These are phyloP conservation scores for Anarrhichthys ocellatus DNA, from an alignment of 2,113 vertebrate species.

Conservation along the genomic window DNA sequence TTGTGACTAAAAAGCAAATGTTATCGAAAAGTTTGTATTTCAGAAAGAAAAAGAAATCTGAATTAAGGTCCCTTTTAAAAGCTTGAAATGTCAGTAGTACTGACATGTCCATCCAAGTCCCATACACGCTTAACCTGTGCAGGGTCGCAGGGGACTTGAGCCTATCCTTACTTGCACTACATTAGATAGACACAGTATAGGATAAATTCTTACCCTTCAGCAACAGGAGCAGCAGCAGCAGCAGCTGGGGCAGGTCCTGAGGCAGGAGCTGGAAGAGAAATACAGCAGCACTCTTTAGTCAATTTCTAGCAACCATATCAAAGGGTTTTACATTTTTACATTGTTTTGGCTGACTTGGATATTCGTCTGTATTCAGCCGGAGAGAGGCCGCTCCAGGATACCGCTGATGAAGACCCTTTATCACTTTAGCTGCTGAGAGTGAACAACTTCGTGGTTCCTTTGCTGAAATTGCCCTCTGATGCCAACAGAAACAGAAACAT, in stretches of 20 bases:
- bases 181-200: too few relatives aligned
- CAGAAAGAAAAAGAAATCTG: neutral
- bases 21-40: neutral
- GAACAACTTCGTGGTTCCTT: too few relatives aligned
- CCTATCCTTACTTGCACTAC: neutral
- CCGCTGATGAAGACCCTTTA: too few relatives aligned
- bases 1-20: neutral
- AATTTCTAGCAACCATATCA: neutral
- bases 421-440: too few relatives aligned
- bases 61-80: neutral
- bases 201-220: slow-evolving; percentile 61
- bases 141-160: neutral
- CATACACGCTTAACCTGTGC: neutral
- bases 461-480: too few relatives aligned
- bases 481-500: too few relatives aligned
- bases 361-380: too few relatives aligned
- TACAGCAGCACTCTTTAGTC: neutral
- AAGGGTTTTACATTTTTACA: neutral
- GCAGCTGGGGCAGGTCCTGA: neutral
- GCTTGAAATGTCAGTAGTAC: neutral
- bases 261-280: neutral
- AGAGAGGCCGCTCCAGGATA: too few relatives aligned
- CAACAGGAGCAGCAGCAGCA: neutral
- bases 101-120: neutral
- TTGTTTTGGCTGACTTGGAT: too few relatives aligned